Percentiles rank a stretch among this genome's conserved stretches.
phyloP scores from a whole-genome alignment of 1,140 invertebrate genomes.

The Pogonomyrmex californicus region DNA sequence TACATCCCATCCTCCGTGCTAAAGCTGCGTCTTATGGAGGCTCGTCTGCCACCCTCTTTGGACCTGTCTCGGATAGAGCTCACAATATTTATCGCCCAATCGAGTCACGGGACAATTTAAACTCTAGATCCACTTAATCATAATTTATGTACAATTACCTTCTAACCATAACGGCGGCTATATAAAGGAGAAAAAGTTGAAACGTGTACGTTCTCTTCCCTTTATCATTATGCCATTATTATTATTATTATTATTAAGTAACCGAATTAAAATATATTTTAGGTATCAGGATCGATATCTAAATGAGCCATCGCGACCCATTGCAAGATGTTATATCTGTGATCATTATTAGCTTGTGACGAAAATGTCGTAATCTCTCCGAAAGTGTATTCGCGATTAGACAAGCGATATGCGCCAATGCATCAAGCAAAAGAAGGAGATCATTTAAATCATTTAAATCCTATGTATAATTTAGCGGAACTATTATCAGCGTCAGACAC shows the following conservation, averaged over 20 bases:
- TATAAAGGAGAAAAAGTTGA: background rate
- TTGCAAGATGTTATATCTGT: constrained; percentile 42
- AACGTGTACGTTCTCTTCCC: background rate
- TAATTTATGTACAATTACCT: constrained; percentile 66
- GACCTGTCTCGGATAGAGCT: constrained; percentile 55
- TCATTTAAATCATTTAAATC: background rate
- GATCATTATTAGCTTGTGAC: constrained; percentile 31
- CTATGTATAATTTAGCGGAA: background rate
- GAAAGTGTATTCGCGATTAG: background rate
- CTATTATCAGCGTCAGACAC: background rate
- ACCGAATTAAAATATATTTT: constrained; percentile 63
- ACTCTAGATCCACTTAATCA: constrained; percentile 32
- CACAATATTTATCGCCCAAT: constrained; percentile 67
- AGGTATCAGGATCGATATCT: constrained; percentile 54
- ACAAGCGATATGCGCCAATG: background rate
- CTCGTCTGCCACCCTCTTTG: constrained; percentile 42
- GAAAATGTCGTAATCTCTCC: constrained; percentile 2
- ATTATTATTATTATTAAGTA: constrained; percentile 1
- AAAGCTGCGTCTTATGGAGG: constrained; percentile 45
- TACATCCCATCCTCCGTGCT: background rate
- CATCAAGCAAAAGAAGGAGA: background rate
- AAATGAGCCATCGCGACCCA: constrained; percentile 17
- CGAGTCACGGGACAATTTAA: constrained; percentile 40
- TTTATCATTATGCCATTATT: background rate
- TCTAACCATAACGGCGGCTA: background rate